Conservation (phyloP, 2,797 vertebrate genomes). For the Xenentodon cancila region DNA sequence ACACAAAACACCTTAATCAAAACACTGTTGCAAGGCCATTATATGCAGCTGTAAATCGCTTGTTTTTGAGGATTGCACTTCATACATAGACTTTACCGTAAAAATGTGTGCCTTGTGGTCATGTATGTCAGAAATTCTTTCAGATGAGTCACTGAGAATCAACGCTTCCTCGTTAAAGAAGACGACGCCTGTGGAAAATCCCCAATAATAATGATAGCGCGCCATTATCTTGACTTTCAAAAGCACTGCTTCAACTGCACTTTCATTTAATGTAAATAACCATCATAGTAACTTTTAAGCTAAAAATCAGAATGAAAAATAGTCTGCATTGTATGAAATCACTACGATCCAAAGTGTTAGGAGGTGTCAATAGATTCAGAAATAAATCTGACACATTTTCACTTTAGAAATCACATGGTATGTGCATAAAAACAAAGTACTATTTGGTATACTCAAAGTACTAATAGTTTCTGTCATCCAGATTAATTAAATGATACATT, state of each 20-base stretch:
- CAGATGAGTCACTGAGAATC: slow-evolving; percentile 60
- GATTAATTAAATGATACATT: too few relatives aligned
- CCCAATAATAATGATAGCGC: slow-evolving; percentile 20
- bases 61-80: slow-evolving; percentile 1
- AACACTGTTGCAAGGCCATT: not conserved
- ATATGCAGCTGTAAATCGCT: not conserved
- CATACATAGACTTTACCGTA: slow-evolving; percentile 15
- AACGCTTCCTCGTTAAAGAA: slow-evolving; percentile 42
- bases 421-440: too few relatives aligned
- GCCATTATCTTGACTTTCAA: slow-evolving; percentile 7
- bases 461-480: too few relatives aligned
- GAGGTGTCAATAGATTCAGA: too few relatives aligned
- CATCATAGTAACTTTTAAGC: not conserved
- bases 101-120: slow-evolving; percentile 34
- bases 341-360: too few relatives aligned
- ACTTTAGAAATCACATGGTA: too few relatives aligned
- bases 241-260: slow-evolving; percentile 4
- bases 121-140: slow-evolving; percentile 34
- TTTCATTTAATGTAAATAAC: not conserved
- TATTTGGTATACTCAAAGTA: too few relatives aligned
- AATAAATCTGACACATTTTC: too few relatives aligned
- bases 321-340: too few relatives aligned
- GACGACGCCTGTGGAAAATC: slow-evolving; percentile 33
- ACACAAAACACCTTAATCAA: slow-evolving; percentile 22
- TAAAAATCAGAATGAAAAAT: not conserved